Base-by-base conservation (phyloP, 1,140 invertebrate species). In the Drosophila busckii region DNA sequence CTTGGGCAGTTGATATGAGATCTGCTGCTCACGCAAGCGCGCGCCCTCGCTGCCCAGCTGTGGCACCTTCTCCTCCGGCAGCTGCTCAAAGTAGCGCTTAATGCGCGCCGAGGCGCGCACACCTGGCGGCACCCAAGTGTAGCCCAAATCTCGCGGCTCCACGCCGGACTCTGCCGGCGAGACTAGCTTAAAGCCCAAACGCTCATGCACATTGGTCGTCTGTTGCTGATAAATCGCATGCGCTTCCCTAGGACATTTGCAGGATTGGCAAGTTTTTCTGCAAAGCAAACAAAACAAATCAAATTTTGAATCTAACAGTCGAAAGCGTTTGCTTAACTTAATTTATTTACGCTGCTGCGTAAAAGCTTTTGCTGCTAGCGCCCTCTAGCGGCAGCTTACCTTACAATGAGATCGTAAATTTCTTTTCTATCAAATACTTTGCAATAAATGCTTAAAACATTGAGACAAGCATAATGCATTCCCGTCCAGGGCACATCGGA, bases 1-100 rank as follows among this genome's bases (percentile, higher is more conserved):
- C 88, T 96, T 96, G 8, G 97, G 97, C 67, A 98, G 89, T 88
- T 99, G 97, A 38, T 91, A 89, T 42, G 96, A 93, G 55, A 99
- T 88, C 88, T 97, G 94, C 58, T 93, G 91, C 82, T 95, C 91
- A 62, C 96, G 86, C 87, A 92, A 89, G 83, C 93, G 90, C 88
- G 97, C 94, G 17, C 96, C 95, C 29, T 92, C 89, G 13, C 92
- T 92, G 29, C 93, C 93, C 42, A 94, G 83, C 63, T 91, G 90
- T 9, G 95, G 95, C 41, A 96, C 92, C 85, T 94, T 93, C 69
- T 93, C 91, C 56, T 92, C 89, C 12, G 94, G 94, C 75, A 96
- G 86, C 88, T 91, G 90, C 41, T 91, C 90, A 85, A 95, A 95
- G 86, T 92, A 94, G 67, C 93, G 91, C 58, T 93, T 90, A 53